Base-by-base conservation (phyloP, 2,113 vertebrate species). In the Xyliphius kryptos region DNA sequence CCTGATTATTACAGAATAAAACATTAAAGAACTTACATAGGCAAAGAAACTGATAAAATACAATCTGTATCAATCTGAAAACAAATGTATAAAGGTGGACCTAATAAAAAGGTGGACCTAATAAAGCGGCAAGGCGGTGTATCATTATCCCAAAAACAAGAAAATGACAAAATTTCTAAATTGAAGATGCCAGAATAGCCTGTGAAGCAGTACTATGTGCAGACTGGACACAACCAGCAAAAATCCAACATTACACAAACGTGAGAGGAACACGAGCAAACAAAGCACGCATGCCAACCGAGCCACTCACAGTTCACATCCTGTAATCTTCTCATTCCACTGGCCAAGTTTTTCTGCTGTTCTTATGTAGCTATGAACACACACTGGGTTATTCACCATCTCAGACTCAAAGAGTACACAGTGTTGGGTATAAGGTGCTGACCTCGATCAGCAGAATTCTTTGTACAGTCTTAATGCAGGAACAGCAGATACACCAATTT, bases 251-350 rank as follows among this genome's bases (percentile, higher is more conserved):
- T 46, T 7, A 50, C 54, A 50, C 41, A 5, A 6, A 2, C 6
- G 16, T 63, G 60, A 63, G 60, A 67, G 20, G 15, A 63, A 32
- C n/a, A 5, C 36, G 67, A 69, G 57, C 58, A 2, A 76, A 79
- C 76, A 56, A 54, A 55, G 71, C 68, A 62, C 72, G 74, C 69
- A 8, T 46, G 47, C 50, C 50, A 22, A 46, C 8, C 49, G 21
- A 43, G 49, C 6, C 21, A 81, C 91, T 92, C 89, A 91, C 92
- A 92, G 81, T 67, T 90, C 89, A 57, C 83, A 93, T 76, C 89
- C 76, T 68, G 87, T 82, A 81, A 91, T 84, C 72, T 83, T 90
- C 76, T 90, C 87, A 81, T 90, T 93, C 90, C 91, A 93, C 82
- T 92, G 83, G 80, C 88, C 84, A 68, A 93, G 85, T 86, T 86